phyloP scores from a whole-genome alignment of 2,888 invertebrate species.

The Monopis laevigella region DNA sequence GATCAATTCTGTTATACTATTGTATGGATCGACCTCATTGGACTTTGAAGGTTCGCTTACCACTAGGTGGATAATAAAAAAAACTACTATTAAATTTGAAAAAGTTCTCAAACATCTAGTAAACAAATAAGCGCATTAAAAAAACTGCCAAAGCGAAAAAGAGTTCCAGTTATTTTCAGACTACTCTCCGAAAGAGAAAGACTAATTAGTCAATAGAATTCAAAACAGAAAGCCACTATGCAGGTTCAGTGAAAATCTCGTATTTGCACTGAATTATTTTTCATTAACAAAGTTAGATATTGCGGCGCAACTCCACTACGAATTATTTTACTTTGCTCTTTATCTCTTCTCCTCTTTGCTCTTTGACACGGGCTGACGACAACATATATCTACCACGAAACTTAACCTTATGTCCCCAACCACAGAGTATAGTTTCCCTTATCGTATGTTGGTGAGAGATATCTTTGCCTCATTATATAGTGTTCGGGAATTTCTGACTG shows the following conservation, averaged over 20 bases:
- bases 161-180: too few species aligned
- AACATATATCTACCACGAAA: slow-evolving; percentile 17
- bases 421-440: background rate
- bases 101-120: too few species aligned
- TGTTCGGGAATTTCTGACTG: slow-evolving; percentile 8
- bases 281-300: slow-evolving; percentile 9
- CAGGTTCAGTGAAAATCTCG: slow-evolving; percentile 6
- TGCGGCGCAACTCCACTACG: slow-evolving; percentile 4
- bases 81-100: too few species aligned
- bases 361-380: slow-evolving; percentile 58
- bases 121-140: too few species aligned
- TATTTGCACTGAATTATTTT: slow-evolving; percentile 11
- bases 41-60: too few species aligned
- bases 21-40: too few species aligned
- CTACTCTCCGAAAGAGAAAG: too few species aligned
- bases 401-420: background rate
- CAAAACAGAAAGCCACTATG: background rate
- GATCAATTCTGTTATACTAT: too few species aligned
- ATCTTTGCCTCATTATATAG: slow-evolving; percentile 10
- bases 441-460: too few species aligned
- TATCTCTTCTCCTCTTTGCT: slow-evolving; percentile 44
- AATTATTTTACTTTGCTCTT: slow-evolving; percentile 22
- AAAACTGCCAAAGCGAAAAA: too few species aligned
- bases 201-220: background rate
- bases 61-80: too few species aligned